Base-by-base conservation (phyloP, 1,140 invertebrate genomes). In the Lamellibrachia luymesi region DNA sequence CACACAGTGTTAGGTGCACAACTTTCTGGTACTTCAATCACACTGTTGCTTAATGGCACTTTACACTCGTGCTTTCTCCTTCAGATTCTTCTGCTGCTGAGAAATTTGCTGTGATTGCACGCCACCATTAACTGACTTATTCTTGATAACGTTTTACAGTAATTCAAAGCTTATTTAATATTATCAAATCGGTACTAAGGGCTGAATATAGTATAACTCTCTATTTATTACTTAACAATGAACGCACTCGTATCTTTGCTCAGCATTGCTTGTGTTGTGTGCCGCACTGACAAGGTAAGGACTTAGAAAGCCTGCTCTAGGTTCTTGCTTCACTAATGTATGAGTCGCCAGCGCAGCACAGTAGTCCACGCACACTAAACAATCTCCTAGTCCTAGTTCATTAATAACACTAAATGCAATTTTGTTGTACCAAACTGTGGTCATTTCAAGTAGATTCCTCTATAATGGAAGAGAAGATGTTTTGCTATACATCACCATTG, bases 261-360 rank as follows among this genome's bases (percentile, higher is more conserved):
- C 38, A 38, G 38, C 38, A 38, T 38, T 38, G 38, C 38, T 38
- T 6, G 13, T 80, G 64, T 80, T 10, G 7, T 22, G 64, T 80
- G 13, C 64, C 64, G 2, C 64, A 80, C 64, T 80, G 64, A 80
- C 64, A 80, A 80, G 64, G 64, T 80, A 80, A 80, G 64, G 52
- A 56, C 52, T 56, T 6, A 13, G 25, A 80, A 80, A 6, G 64
- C 64, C 64, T 80, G 64, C 64, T 80, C 64, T 80, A 2, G 13
- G 64, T 80, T 80, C 64, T 80, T 80, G 64, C 64, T 80, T 80
- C 64, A 80, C 64, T 80, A 80, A 80, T 80, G 17, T 80, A 80
- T 80, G 64, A 10, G 64, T 22, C 64, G 25, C 64, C 64, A 80
- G 64, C 17, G 25, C 64, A 80, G 17, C 64, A 22, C 64, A 22